Evolutionary conservation across 2,113 vertebrate species (phyloP).

Genomic region (Stercorarius parasiticus): DNA sequence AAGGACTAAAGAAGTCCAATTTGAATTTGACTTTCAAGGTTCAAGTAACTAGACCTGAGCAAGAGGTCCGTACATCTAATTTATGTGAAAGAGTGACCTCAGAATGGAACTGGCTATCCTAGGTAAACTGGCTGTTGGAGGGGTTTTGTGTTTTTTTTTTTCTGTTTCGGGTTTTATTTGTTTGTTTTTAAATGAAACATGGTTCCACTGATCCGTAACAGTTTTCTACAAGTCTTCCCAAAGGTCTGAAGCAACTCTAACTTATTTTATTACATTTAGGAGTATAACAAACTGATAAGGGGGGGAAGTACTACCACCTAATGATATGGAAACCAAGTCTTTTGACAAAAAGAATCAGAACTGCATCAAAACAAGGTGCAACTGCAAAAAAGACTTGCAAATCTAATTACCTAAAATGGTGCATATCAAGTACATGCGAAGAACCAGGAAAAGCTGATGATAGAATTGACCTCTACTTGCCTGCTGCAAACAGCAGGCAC

Average conservation of each 20-base stretch:
- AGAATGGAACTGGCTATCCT: neutral
- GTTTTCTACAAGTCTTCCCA: neutral
- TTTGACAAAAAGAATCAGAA: neutral
- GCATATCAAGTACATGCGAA: fast-evolving
- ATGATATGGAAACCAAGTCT: neutral
- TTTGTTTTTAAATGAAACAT: neutral
- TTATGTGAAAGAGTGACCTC: neutral
- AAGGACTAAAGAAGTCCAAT: neutral
- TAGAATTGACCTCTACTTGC: neutral
- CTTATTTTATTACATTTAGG: neutral
- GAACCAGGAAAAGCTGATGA: neutral
- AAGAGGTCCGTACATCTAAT: neutral
- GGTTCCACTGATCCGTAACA: neutral
- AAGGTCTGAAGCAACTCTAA: neutral
- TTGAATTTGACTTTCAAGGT: neutral
- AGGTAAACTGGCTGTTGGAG: neutral
- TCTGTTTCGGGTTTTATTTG: neutral
- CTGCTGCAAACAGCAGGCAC: too few species aligned
- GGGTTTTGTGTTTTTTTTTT: fast-evolving
- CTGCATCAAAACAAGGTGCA: neutral
- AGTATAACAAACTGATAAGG: neutral
- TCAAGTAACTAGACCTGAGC: neutral
- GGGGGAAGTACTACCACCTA: constrained; percentile 28
- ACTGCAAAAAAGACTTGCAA: neutral
- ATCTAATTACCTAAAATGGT: fast-evolving